Percentiles rank a stretch among this genome's conserved stretches.
These are phyloP conservation scores for Entomobrya proxima DNA, from an alignment of 2,888 invertebrate genomes.

Conservation along the genomic window DNA sequence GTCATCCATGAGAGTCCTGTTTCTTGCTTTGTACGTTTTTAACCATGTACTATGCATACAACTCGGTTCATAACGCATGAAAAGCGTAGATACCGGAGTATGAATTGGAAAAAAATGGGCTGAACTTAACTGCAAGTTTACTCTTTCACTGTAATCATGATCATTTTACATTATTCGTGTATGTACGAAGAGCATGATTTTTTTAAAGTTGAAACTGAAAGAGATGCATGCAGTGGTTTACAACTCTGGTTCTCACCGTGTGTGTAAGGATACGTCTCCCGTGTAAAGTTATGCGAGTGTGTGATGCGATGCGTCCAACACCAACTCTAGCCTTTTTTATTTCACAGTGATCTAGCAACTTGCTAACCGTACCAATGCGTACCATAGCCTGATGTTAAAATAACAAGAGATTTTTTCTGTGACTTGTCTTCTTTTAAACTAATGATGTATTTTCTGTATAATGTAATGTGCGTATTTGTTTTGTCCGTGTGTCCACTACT, in stretches of 20 bases:
- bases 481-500: too few relatives aligned
- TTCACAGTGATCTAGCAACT: slow-evolving; percentile 26
- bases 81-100: not conserved
- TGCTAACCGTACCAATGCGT: not conserved
- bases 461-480: too few relatives aligned
- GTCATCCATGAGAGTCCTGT: slow-evolving; percentile 52
- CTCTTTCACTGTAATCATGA: slow-evolving; percentile 26
- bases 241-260: slow-evolving; percentile 36
- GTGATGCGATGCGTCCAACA: slow-evolving; percentile 7
- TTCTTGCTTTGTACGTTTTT: slow-evolving; percentile 19
- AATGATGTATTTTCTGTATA: too few relatives aligned
- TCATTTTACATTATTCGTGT: not conserved
- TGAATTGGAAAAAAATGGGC: slow-evolving; percentile 17
- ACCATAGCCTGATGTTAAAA: slow-evolving; percentile 20
- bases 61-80: not conserved
- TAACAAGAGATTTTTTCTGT: slow-evolving; percentile 33
- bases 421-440: slow-evolving; percentile 31
- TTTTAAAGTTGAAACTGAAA: not conserved
- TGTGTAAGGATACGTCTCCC: slow-evolving; percentile 29
- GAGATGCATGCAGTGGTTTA: slow-evolving; percentile 27
- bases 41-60: not conserved
- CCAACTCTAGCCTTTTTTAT: not conserved
- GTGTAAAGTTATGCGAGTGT: slow-evolving; percentile 33
- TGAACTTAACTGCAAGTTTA: slow-evolving; percentile 50
- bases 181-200: not conserved